Evolutionary conservation across 2,113 vertebrate genomes (phyloP).

Genomic region (Pantherophis guttatus): DNA sequence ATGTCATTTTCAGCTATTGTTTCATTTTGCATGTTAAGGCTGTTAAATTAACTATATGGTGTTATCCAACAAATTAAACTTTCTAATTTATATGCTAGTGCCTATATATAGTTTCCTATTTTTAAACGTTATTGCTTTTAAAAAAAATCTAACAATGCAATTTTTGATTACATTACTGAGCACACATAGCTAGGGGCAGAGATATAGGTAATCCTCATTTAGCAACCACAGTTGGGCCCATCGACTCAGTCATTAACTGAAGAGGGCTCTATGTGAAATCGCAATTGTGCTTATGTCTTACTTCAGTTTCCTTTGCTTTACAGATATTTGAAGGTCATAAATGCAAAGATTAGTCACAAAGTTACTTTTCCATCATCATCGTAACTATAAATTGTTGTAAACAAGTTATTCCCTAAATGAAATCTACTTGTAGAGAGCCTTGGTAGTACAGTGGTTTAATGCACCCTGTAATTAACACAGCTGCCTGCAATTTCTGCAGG

Average conservation of each 20-base stretch:
- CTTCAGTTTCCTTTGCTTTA: background rate
- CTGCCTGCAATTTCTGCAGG: no score
- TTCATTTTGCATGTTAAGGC: background rate
- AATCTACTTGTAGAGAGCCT: background rate
- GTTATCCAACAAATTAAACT: background rate
- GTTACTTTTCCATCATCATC: background rate
- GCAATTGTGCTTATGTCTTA: background rate
- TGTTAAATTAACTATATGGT: background rate
- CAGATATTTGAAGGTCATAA: background rate
- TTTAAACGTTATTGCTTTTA: background rate
- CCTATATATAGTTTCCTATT: background rate
- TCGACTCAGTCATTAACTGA: background rate
- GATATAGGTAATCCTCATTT: background rate
- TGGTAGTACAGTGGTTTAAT: no score
- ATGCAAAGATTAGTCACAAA: background rate
- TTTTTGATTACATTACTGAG: slow-evolving; percentile 10
- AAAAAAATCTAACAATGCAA: slow-evolving; percentile 1
- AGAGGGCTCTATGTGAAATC: background rate
- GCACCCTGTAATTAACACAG: no score
- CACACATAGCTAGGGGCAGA: background rate
- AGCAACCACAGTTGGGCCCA: background rate
- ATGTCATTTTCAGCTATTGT: background rate
- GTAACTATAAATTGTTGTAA: background rate
- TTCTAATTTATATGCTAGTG: background rate
- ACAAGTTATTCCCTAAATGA: background rate